phyloP scores from a whole-genome alignment of 1,140 invertebrate species.

The Drosophila teissieri region DNA sequence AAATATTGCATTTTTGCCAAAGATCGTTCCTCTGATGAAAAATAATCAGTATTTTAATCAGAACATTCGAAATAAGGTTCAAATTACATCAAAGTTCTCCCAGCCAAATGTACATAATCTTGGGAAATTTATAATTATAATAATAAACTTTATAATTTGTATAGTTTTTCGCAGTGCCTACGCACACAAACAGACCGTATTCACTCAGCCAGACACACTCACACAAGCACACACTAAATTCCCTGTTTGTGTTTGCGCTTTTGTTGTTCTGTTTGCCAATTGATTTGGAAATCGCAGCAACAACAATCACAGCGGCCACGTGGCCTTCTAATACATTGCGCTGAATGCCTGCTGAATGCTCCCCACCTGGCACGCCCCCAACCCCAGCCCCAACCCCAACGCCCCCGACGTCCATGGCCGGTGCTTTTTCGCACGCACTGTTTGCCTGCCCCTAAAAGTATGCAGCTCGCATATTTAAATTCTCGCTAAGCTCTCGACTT shows the following conservation, averaged over 20 bases:
- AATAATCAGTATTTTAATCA: too few species aligned
- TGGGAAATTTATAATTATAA: too few species aligned
- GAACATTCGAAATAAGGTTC: too few species aligned
- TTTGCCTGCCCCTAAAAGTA: conserved; percentile 72
- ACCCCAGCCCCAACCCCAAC: background rate
- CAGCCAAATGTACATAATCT: too few species aligned
- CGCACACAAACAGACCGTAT: conserved; percentile 30
- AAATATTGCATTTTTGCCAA: too few species aligned
- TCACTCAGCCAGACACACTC: conserved; percentile 20
- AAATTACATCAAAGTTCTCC: too few species aligned
- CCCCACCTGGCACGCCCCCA: conserved; percentile 1
- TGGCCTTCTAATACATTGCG: conserved; percentile 61
- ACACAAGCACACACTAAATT: conserved; percentile 17
- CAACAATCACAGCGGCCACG: conserved; percentile 45
- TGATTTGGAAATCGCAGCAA: conserved; percentile 78
- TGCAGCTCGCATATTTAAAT: conserved; percentile 77
- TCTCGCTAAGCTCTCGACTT: conserved; percentile 51
- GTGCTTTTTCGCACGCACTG: conserved; percentile 58
- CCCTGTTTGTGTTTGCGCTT: conserved; percentile 76
- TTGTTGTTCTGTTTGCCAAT: conserved; percentile 80
- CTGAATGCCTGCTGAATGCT: conserved; percentile 11
- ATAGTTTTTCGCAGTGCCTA: background rate
- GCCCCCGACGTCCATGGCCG: background rate
- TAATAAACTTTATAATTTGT: too few species aligned
- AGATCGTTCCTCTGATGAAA: too few species aligned